Percentiles rank a stretch among this genome's conserved stretches.
Conservation (phyloP, 2,113 vertebrate genomes). For the zebrafish (Danio rerio) region DNA sequence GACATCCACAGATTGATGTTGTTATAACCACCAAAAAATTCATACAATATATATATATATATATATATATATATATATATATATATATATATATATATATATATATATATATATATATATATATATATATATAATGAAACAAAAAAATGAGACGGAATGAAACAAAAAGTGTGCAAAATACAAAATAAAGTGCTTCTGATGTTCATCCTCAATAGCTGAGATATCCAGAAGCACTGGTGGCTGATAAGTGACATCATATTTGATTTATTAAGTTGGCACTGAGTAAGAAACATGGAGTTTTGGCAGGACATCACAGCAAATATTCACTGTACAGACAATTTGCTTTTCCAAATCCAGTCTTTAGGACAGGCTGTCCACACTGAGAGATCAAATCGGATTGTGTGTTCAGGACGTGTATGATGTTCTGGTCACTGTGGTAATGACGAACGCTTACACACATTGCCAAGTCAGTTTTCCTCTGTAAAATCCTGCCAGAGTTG, state of each 20-base stretch:
- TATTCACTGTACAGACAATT: neutral
- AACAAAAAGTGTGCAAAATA: neutral
- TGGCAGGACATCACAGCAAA: neutral
- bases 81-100: too few relatives aligned
- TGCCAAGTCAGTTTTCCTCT: neutral
- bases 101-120: too few relatives aligned
- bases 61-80: too few relatives aligned
- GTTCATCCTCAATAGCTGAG: neutral
- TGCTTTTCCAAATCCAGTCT: neutral
- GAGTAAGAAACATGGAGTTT: constrained; percentile 1
- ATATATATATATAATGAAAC: too few relatives aligned
- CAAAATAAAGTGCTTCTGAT: neutral
- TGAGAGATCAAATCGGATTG: constrained; percentile 7
- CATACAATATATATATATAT: too few relatives aligned
- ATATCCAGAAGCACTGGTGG: neutral
- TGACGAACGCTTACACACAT: neutral
- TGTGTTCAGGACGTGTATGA: neutral
- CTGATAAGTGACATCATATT: neutral
- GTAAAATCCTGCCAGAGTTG: neutral
- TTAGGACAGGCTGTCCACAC: neutral
- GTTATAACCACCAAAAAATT: too few relatives aligned
- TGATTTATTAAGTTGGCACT: neutral
- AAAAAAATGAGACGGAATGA: too few relatives aligned
- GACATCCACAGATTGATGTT: too few relatives aligned
- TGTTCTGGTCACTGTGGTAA: neutral